phyloP scores from a whole-genome alignment of 2,797 vertebrate genomes.

The Anguilla pacifica region DNA sequence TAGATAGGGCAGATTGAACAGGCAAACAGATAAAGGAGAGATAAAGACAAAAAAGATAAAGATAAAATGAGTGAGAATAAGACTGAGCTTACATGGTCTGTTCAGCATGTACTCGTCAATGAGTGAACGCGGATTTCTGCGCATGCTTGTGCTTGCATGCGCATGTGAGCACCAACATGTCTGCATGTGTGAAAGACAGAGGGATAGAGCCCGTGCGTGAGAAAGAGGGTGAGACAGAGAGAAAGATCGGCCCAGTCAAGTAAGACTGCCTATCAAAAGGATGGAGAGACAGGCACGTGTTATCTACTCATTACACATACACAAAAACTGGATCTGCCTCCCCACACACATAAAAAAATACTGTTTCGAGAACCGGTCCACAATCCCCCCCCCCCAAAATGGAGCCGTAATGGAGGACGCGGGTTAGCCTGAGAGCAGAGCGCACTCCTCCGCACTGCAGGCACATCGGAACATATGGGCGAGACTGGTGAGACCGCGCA shows the following conservation, averaged over 20 bases:
- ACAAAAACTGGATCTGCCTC: neutral
- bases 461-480: neutral
- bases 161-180: neutral
- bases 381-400: neutral
- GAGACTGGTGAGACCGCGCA: neutral
- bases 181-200: constrained; percentile 23
- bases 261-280: neutral
- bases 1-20: neutral
- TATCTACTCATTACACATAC: neutral
- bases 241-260: neutral
- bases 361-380: neutral
- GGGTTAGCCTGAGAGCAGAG: neutral
- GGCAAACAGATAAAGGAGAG: constrained; percentile 14
- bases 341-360: neutral
- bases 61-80: neutral
- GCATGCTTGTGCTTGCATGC: neutral
- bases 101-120: neutral
- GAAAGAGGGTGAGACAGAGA: neutral
- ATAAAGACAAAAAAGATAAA: neutral
- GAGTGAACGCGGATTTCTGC: neutral
- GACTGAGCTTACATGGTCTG: neutral
- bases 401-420: neutral
- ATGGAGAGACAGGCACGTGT: neutral
- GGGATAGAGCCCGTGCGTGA: constrained; percentile 17
- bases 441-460: neutral